phyloP scores from a whole-genome alignment of 1,140 invertebrate species.

The Anagrus nilaparvatae region DNA sequence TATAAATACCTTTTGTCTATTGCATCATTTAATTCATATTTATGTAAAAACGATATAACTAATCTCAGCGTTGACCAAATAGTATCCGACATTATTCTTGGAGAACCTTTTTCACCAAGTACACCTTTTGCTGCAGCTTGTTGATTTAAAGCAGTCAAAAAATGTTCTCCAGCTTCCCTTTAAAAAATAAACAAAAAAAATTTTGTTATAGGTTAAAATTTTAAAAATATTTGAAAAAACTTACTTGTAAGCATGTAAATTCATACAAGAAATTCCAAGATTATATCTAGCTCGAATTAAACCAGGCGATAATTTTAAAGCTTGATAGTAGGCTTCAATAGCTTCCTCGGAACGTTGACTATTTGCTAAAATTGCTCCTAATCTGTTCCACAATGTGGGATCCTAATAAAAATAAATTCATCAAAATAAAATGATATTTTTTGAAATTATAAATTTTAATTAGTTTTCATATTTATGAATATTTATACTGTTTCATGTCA shows the following conservation, averaged over 20 bases:
- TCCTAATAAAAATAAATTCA: too few species aligned
- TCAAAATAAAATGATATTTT: constrained; percentile 9
- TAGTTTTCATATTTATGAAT: background rate
- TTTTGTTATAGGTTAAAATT: background rate
- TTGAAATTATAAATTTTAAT: background rate
- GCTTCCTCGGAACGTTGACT: constrained; percentile 90
- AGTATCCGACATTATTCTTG: constrained; percentile 75
- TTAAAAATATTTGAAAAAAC: constrained; percentile 10
- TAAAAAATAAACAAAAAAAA: constrained; percentile 22
- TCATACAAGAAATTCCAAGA: constrained; percentile 95
- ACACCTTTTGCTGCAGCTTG: constrained; percentile 67
- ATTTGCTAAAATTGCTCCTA: constrained; percentile 95
- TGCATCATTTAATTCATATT: constrained; percentile 63
- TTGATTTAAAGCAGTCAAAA: constrained; percentile 85
- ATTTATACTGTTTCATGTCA: too few species aligned
- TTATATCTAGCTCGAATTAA: constrained; percentile 96
- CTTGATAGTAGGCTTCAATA: constrained; percentile 88
- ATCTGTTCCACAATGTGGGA: constrained; percentile 91
- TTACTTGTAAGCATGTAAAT: constrained; percentile 85
- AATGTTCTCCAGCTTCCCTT: constrained; percentile 91
- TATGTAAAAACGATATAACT: constrained; percentile 78
- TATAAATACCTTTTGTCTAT: constrained; percentile 56
- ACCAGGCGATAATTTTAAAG: constrained; percentile 84
- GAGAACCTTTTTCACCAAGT: constrained; percentile 40
- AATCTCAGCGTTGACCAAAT: constrained; percentile 93